A percentile compares a stretch with the other conserved stretches of the same genome.
phyloP scores from a whole-genome alignment of 2,797 vertebrate species.

The Thunnus albacares region DNA sequence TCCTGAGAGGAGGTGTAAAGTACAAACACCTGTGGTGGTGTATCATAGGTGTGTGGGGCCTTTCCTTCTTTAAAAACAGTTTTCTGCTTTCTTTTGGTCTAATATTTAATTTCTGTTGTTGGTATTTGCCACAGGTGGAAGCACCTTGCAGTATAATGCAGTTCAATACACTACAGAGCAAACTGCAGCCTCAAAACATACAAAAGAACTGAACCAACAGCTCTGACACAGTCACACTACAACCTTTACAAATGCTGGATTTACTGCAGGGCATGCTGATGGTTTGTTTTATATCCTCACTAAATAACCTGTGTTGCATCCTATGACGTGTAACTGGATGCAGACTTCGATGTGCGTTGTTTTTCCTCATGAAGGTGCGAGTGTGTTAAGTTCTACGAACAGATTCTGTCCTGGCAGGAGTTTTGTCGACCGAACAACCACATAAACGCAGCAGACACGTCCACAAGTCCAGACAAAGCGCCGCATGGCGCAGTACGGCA shows the following conservation, averaged over 20 bases:
- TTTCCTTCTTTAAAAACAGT: not conserved
- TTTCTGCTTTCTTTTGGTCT: not conserved
- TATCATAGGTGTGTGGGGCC: no score
- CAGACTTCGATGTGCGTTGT: conserved; percentile 13
- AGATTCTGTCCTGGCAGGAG: not conserved
- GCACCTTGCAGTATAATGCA: not conserved
- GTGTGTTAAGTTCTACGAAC: conserved; percentile 4
- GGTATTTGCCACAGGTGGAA: not conserved
- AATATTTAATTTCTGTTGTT: not conserved
- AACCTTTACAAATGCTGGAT: not conserved
- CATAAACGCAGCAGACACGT: conserved; percentile 5
- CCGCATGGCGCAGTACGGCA: conserved; percentile 75
- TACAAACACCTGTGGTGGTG: no score
- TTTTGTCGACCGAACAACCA: not conserved
- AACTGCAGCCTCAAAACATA: conserved; percentile 11
- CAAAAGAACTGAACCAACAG: not conserved
- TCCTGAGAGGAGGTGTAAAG: no score
- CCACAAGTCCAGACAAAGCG: conserved; percentile 66
- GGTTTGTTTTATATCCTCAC: not conserved
- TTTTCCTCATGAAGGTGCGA: not conserved
- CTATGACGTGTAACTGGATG: not conserved
- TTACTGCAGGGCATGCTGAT: not conserved
- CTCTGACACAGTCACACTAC: not conserved
- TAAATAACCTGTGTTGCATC: not conserved
- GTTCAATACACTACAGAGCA: not conserved